Conservation (phyloP, 2,888 invertebrate species). For the Pristionchus exspectatus region DNA sequence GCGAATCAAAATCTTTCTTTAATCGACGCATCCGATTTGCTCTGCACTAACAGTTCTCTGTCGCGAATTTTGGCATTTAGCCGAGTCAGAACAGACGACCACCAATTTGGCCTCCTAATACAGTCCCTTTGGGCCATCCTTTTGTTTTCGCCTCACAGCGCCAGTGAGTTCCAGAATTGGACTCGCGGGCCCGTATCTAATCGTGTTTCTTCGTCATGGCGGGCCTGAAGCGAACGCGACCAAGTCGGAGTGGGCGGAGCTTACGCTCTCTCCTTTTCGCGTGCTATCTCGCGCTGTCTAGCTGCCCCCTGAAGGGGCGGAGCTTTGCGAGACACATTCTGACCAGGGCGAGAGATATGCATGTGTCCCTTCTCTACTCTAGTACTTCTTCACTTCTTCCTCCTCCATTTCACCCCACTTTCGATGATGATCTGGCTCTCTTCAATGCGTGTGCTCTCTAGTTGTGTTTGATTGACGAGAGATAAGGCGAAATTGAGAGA, state of each 20-base stretch:
- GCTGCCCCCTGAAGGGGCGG: background rate
- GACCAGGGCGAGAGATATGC: too few relatives aligned
- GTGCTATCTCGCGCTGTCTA: background rate
- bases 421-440: background rate
- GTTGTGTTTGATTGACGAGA: background rate
- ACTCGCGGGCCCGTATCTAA: conserved; percentile 23
- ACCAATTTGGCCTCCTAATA: background rate
- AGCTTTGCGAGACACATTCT: background rate
- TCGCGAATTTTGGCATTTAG: background rate
- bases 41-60: background rate
- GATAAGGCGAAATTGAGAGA: background rate
- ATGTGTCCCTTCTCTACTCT: too few relatives aligned
- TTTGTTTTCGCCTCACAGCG: background rate
- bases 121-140: background rate
- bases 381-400: too few relatives aligned
- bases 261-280: background rate
- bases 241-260: conserved; percentile 13
- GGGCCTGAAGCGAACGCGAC: background rate
- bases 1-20: background rate
- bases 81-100: background rate
- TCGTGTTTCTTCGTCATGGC: background rate
- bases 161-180: background rate
- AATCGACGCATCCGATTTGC: background rate
- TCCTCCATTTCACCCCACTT: too few relatives aligned
- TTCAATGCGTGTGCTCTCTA: background rate